Conservation (phyloP, 2,797 vertebrate genomes). For the Sebastes umbrosus region DNA sequence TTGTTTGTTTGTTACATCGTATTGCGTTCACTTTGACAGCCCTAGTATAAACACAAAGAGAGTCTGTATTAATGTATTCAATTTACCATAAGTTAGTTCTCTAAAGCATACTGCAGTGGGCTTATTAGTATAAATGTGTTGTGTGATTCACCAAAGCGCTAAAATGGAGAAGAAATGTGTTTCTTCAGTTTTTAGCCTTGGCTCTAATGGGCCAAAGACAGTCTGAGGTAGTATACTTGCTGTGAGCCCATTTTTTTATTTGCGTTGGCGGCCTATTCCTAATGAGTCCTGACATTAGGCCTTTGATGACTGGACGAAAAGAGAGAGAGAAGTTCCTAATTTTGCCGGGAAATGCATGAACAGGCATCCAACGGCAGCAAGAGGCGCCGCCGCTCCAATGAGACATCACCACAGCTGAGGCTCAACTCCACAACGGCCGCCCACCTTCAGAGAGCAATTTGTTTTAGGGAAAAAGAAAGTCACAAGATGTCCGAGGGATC, state of each 20-base stretch:
- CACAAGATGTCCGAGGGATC: conserved; percentile 26
- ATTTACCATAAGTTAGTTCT: background rate
- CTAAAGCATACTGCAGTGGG: background rate
- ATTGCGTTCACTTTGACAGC: too few species aligned
- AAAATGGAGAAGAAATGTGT: background rate
- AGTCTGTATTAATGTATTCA: background rate
- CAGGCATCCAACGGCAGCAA: conserved; percentile 16
- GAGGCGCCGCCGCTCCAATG: conserved; percentile 26
- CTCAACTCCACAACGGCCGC: background rate
- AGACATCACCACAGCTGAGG: conserved; percentile 37
- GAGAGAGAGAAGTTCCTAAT: conserved; percentile 35
- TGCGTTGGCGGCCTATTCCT: conserved; percentile 26
- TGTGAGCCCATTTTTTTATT: conserved; percentile 14
- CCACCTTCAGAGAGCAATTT: conserved; percentile 36
- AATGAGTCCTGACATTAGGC: conserved; percentile 58
- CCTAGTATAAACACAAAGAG: too few species aligned
- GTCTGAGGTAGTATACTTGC: background rate
- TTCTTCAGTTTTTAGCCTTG: conserved; percentile 7
- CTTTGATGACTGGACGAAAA: conserved; percentile 40
- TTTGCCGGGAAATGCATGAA: conserved; percentile 46
- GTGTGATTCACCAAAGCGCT: conserved; percentile 12
- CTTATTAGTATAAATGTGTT: background rate
- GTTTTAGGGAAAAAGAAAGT: conserved; percentile 40
- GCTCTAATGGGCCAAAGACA: conserved; percentile 23
- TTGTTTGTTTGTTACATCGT: too few species aligned